Evolutionary conservation across 2,888 invertebrate species (phyloP), one percentile per base, ranked within the genome.

Genomic region (Corythucha ciliata): DNA sequence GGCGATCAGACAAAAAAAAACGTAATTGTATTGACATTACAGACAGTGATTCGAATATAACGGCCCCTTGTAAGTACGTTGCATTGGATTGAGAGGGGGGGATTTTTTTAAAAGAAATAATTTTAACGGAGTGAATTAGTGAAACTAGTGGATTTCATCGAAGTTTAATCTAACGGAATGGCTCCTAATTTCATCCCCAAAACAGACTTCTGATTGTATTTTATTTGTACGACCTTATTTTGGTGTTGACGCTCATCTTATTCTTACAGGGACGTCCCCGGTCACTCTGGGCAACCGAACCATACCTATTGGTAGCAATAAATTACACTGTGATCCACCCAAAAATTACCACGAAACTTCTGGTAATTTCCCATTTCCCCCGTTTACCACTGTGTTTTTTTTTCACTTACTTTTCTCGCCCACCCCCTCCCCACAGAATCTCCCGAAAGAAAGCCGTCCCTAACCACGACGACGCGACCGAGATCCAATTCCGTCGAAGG

Each of bases 261-360:
- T 14, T 32, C 24, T 49, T 52, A 20, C 45, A 55, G 55, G 55
- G 32, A 56, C 46, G 26, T 44, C 52, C 12, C 39, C 54, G n/a
- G 37, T 73, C 80, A 66, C 80, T 10, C 29, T 81, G 60, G 83
- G 83, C 66, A 86, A 85, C 74, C 78, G 82, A 68, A 72, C 78
- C 60, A 78, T 81, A 73, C 80, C 83, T 65, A 77, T 82, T 63
- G 85, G 85, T 71, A 80, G 83, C 73, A 80, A 79, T 68, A 79
- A 80, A 70, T 75, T 85, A 63, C 85, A 85, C 71, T 83, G 83
- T 68, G 80, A 80, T 62, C 82, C 81, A 57, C 84, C 83, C 60
- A 71, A 74, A 62, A 79, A 75, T 68, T 77, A 71, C 54, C 47
- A 61, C 61, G 58, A 60, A 57, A n/a, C 32, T 6, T 39, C 18